Base-by-base conservation (phyloP, 2,113 vertebrate genomes). In the Cariama cristata region DNA sequence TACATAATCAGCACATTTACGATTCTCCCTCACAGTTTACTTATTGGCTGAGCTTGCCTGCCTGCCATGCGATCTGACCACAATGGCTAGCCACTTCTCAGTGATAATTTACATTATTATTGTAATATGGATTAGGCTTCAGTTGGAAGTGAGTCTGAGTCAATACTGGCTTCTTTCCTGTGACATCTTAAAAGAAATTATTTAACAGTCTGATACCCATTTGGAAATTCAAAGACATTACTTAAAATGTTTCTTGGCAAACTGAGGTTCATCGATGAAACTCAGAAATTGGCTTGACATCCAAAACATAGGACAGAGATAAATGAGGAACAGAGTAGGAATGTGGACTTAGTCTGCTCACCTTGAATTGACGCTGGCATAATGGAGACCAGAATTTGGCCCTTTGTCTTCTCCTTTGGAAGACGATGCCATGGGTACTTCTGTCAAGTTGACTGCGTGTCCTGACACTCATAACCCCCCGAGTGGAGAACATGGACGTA, bases 1-100 rank as follows among this genome's bases (percentile, higher is more conserved):
- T 97, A 68, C 93, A 96, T 97, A 96, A 97, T 94, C 94, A 93
- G 84, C 77, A 93, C 89, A 77, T 90, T 96, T 92, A 45, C 94
- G 50, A 26, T 68, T 93, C 75, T 96, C 35, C 53, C 74, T 94
- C 81, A 32, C 87, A 85, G 53, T 90, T 93, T 82, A 30, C 12
- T 1, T 85, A 35, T 60, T 83, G 77, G 77, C 82, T 79, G 74
- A 90, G 90, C 62, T 81, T 64, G 89, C 64, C 69, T 74, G 96
- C 73, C 66, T 93, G 87, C 89, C 80, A 21, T 90, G 84, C 69
- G 84, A 95, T 88, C 86, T 93, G 87, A 87, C 97, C 91, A 59
- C 96, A 91, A 40, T 0, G 1, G 74, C 80, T 67, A 90, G 77
- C 93, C 81, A 76, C 91, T 88, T 81, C 71, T 90, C 63, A 66